Base-by-base conservation (phyloP, 2,888 invertebrate species). In the Carabus problematicus region DNA sequence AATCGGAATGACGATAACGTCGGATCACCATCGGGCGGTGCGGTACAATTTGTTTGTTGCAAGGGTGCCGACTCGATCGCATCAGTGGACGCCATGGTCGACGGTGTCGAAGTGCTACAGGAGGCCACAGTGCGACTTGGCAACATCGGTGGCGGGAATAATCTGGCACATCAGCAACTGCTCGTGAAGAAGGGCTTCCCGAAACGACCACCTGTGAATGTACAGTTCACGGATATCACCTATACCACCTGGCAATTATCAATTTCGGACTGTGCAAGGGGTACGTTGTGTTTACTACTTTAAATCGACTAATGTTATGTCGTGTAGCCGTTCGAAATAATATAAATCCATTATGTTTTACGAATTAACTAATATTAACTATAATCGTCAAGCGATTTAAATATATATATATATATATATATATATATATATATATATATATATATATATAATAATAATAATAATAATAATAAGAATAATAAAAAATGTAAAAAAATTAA, bases 181-280 rank as follows among this genome's bases (percentile, higher is more conserved):
- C 60, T 67, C 8, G 60, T 60, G 19, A 42, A 67, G 49, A 52
- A 55, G 12, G 67, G 60, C 0, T 86, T 87, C 68, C 85, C 86
- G 12, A 81, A 79, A 73, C 85, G 91, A 72, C 85, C 87, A 52
- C 86, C 88, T 9, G 85, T 93, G 68, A 86, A 91, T 73, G 80
- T 93, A 66, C 85, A 88, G 72, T 93, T 93, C 77, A 84, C 84
- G 68, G 85, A 92, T 75, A 84, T 93, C 41, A 85, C 85, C 0
- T 93, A 89, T 76, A 80, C 84, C 4, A 84, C 91, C 41, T 85
- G 84, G 72, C 54, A 56, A 45, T n/a, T 69, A 14, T 62, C 62
- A 3, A n/a, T 69, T 3, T 41, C 62, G 4, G 69, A 69, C 6
- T 55, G 69, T 18, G 43, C 16, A 11, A 61, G 62, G 45, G 69